Evolutionary conservation across 2,888 invertebrate genomes (phyloP).

Genomic region (Bembecia ichneumoniformis): DNA sequence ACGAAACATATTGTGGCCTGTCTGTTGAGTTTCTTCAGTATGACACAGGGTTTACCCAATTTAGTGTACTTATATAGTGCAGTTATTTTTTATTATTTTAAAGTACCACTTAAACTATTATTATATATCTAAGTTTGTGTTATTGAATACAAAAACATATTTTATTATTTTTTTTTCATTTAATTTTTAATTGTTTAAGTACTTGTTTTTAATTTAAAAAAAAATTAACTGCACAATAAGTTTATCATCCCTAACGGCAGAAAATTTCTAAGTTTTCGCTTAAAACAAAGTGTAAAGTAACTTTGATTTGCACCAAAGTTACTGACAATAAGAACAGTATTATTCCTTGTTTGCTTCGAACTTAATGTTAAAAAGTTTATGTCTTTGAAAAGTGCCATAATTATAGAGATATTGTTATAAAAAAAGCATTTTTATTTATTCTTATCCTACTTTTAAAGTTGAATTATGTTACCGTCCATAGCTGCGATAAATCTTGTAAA

Average conservation of each 20-base stretch:
- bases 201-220: background rate
- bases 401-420: conserved; percentile 48
- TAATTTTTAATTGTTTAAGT: no score
- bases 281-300: background rate
- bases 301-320: conserved; percentile 3
- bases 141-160: background rate
- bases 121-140: background rate
- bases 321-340: conserved; percentile 14
- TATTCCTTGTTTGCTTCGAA: conserved; percentile 20
- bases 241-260: background rate
- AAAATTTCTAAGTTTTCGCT: background rate
- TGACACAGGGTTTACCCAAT: conserved; percentile 27
- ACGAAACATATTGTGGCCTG: conserved; percentile 12
- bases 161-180: background rate
- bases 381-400: conserved; percentile 46
- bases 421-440: conserved; percentile 3
- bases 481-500: no score
- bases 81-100: background rate
- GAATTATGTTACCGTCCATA: no score
- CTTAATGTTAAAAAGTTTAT: conserved; percentile 26
- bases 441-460: no score
- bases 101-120: no score
- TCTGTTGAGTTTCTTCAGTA: conserved; percentile 35
- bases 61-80: conserved; percentile 1
- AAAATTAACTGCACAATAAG: background rate